Base-by-base conservation (phyloP, 23 tunicate genomes). In the Styela plicata region DNA sequence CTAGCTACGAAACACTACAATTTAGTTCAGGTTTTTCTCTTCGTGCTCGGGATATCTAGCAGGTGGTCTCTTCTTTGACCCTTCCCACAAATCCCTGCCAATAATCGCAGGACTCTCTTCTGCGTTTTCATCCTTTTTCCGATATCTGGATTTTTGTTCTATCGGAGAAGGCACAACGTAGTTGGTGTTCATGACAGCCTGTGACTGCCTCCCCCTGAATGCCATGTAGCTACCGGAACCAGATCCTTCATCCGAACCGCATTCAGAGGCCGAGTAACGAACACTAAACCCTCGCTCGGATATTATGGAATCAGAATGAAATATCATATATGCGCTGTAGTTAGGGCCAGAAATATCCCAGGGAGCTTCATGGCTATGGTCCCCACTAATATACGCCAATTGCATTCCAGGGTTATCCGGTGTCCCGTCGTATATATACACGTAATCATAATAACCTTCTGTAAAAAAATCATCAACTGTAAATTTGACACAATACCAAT, bases 201-300 rank as follows among this genome's bases (percentile, higher is more conserved):
- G n/a, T n/a, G n/a, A n/a, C n/a, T n/a, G n/a, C n/a, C n/a, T n/a
- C n/a, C n/a, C n/a, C n/a, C n/a, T n/a, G n/a, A n/a, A n/a, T n/a
- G n/a, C n/a, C n/a, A n/a, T n/a, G n/a, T n/a, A n/a, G n/a, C n/a
- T n/a, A n/a, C n/a, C n/a, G n/a, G n/a, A n/a, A n/a, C n/a, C n/a
- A n/a, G n/a, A 5, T 44, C 57, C 57, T 44, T 44, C 57, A 5
- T 7, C 13, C 13, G 57, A 13, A 44, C 13, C 57, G 13, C 57
- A 44, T 5, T 44, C 13, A 34, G 29, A 34, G 3, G 36, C 7
- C 77, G 80, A 85, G 74, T 84, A 90, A 2, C 68, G 10, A 21
- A 90, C 16, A 3, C 79, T n/a, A 33, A 90, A 90, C 13, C 95
- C 95, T 22, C 66, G 57, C 2, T 88, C 83, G 44, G 76, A 79